Percentiles rank a stretch among this genome's conserved stretches.
Conservation (phyloP, 2,113 vertebrate genomes). For the Neopipo cinnamomea region DNA sequence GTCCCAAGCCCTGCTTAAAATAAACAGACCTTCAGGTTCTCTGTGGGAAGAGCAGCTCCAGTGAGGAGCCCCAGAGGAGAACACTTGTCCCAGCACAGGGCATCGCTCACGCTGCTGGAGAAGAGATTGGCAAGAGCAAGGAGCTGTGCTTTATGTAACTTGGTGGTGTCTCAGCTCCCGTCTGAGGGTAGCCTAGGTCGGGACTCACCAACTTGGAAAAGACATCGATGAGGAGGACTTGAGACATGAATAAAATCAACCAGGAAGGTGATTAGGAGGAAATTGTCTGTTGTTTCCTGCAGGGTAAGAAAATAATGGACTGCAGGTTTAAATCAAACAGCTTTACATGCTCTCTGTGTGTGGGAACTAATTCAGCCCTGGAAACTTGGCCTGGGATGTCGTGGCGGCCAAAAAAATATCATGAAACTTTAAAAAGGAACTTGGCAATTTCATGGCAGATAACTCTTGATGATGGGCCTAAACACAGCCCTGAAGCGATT, state of each 20-base stretch:
- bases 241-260: neutral
- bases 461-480: neutral
- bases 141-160: neutral
- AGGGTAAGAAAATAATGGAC: neutral
- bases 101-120: fast-evolving
- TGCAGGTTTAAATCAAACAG: neutral
- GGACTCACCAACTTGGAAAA: neutral
- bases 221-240: neutral
- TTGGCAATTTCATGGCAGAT: constrained; percentile 25
- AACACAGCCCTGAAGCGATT: neutral
- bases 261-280: neutral
- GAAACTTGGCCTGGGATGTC: neutral
- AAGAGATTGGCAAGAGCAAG: neutral
- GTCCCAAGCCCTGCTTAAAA: neutral
- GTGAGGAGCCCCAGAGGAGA: neutral
- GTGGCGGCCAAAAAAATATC: neutral
- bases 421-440: neutral
- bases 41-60: neutral
- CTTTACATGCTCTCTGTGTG: fast-evolving
- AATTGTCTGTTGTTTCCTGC: neutral
- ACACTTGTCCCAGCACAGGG: neutral
- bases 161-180: neutral
- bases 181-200: neutral
- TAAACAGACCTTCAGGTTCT: neutral
- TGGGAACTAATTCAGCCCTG: neutral